Evolutionary conservation across 2,797 vertebrate species (phyloP).

Genomic region (Molossus alvarezi): DNA sequence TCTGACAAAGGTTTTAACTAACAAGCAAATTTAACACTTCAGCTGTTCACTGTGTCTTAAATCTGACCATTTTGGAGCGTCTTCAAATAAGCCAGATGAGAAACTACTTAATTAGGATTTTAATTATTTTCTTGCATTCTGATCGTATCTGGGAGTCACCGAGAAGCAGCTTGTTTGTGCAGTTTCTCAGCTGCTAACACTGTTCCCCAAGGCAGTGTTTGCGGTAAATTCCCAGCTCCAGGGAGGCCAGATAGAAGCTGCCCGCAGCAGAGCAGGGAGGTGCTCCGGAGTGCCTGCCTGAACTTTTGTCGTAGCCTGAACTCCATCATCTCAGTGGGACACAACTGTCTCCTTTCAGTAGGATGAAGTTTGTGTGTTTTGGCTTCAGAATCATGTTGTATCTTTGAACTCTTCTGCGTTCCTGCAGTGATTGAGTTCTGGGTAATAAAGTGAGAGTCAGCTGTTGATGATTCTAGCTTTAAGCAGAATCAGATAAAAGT

Average conservation of each 20-base stretch:
- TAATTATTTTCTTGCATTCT: slow-evolving; percentile 86
- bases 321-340: slow-evolving; percentile 92
- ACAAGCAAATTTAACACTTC: slow-evolving; percentile 80
- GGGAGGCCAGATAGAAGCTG: slow-evolving; percentile 86
- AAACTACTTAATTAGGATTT: slow-evolving; percentile 88
- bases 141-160: slow-evolving; percentile 86
- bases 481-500: slow-evolving; percentile 72
- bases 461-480: slow-evolving; percentile 85
- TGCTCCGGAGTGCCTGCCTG: slow-evolving; percentile 84
- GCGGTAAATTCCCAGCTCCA: slow-evolving; percentile 89
- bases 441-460: slow-evolving; percentile 87
- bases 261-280: slow-evolving; percentile 86
- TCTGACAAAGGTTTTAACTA: slow-evolving; percentile 79
- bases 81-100: slow-evolving; percentile 86
- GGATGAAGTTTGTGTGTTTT: slow-evolving; percentile 90
- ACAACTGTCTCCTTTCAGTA: slow-evolving; percentile 86
- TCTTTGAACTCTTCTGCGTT: slow-evolving; percentile 90
- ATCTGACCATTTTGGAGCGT: slow-evolving; percentile 83
- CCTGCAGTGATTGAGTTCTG: slow-evolving; percentile 89
- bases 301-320: slow-evolving; percentile 89
- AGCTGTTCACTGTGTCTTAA: slow-evolving; percentile 83
- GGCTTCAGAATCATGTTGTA: slow-evolving; percentile 88
- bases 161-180: slow-evolving; percentile 88
- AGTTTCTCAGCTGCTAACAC: slow-evolving; percentile 88
- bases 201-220: slow-evolving; percentile 86